Conservation (phyloP, 2,113 vertebrate genomes). For the Meles meles region DNA sequence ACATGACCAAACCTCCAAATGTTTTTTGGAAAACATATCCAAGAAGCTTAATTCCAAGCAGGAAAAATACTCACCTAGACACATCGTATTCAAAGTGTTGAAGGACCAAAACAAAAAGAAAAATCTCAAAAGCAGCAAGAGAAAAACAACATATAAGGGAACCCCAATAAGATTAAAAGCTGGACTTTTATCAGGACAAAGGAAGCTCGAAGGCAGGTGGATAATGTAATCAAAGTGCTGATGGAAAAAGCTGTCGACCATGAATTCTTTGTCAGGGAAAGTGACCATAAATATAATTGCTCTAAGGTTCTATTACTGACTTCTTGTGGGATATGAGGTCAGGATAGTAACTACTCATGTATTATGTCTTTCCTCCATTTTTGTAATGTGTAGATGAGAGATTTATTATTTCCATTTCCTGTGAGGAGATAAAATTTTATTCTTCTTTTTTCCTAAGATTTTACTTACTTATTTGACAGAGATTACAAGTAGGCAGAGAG, state of each 20-base stretch:
- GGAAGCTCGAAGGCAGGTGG: not conserved
- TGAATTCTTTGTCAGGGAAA: not conserved
- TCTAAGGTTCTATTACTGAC: not conserved
- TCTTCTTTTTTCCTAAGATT: not conserved
- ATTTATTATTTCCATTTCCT: conserved; percentile 36
- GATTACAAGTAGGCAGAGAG: too few relatives aligned
- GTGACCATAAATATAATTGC: not conserved
- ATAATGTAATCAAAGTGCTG: not conserved
- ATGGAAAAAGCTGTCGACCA: not conserved
- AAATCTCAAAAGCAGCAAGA: not conserved
- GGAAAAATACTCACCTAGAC: not conserved
- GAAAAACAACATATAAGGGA: not conserved
- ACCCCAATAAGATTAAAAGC: not conserved
- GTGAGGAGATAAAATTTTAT: not conserved
- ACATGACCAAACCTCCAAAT: not conserved
- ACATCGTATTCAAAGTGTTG: not conserved
- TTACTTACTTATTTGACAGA: too few relatives aligned
- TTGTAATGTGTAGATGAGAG: not conserved
- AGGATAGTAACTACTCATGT: not conserved
- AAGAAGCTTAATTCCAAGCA: conserved; percentile 3
- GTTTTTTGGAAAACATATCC: conserved; percentile 3
- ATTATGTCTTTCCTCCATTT: not conserved
- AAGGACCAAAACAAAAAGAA: conserved; percentile 24
- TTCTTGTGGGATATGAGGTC: not conserved
- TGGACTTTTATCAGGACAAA: not conserved